Evolutionary conservation across 2,797 vertebrate species (phyloP).

Genomic region (Pseudotriccus pelzelni): DNA sequence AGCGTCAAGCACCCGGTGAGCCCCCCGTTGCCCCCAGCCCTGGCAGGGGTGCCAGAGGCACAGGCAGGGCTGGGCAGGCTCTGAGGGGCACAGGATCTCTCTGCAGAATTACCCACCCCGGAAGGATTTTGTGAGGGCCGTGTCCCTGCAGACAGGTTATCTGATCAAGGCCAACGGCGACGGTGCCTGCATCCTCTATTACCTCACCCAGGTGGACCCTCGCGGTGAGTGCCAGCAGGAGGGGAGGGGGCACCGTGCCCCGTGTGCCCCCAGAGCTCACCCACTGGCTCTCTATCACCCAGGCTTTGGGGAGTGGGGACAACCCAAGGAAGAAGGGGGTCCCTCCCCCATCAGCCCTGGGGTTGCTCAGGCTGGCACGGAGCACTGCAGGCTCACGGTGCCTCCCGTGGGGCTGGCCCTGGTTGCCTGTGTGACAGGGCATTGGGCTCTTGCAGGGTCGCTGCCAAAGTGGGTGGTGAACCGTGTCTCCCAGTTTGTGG

Average conservation of each 20-base stretch:
- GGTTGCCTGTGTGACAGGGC: fast-evolving
- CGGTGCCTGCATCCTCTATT: constrained; percentile 82
- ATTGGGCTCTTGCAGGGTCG: constrained; percentile 77
- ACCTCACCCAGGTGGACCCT: constrained; percentile 90
- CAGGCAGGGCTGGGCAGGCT: background rate
- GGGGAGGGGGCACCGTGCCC: fast-evolving
- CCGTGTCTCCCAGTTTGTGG: constrained; percentile 88
- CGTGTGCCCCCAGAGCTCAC: background rate
- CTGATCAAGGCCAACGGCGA: constrained; percentile 84
- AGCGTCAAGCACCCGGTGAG: constrained; percentile 90
- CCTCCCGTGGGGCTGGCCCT: background rate
- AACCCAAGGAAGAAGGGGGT: background rate
- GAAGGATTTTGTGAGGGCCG: constrained; percentile 87
- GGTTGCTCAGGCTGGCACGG: fast-evolving
- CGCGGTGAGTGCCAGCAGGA: constrained; percentile 73
- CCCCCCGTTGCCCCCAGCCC: fast-evolving
- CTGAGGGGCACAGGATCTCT: background rate
- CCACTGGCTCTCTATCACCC: background rate
- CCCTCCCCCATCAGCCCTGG: background rate
- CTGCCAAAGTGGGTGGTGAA: constrained; percentile 94
- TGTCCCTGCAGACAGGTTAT: constrained; percentile 89
- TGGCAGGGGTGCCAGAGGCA: background rate
- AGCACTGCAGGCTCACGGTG: fast-evolving
- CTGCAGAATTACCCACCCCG: constrained; percentile 86
- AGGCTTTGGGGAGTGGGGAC: background rate